phyloP scores from a whole-genome alignment of 2,888 invertebrate genomes.

The Acanthopleura granulata region DNA sequence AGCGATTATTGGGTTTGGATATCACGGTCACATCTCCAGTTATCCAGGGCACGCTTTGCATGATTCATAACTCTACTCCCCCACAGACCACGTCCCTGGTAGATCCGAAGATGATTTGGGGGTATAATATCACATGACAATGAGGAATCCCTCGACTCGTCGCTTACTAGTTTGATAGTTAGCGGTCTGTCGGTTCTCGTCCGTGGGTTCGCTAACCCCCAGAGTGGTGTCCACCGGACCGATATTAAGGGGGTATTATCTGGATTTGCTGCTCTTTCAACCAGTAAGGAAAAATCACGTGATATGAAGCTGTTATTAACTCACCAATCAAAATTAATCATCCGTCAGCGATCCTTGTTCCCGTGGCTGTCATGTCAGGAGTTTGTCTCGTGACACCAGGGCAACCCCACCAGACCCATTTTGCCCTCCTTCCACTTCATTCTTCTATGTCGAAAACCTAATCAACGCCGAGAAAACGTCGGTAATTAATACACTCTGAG shows the following conservation, averaged over 20 bases:
- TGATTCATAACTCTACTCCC: not conserved
- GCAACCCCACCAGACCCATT: not conserved
- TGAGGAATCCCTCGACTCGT: not conserved
- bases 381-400: not conserved
- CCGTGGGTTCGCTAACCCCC: not conserved
- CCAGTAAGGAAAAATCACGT: not conserved
- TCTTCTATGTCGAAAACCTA: not conserved
- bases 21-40: too few relatives aligned
- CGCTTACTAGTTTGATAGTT: too few relatives aligned
- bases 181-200: not conserved
- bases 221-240: not conserved
- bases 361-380: not conserved
- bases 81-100: not conserved
- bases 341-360: not conserved
- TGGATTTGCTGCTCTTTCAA: conserved; percentile 3
- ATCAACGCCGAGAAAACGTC: not conserved
- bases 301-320: conserved; percentile 3
- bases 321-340: conserved; percentile 8
- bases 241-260: conserved; percentile 6
- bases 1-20: too few relatives aligned
- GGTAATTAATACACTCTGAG: not conserved
- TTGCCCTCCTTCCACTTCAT: not conserved
- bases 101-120: not conserved
- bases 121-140: not conserved
- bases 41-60: too few relatives aligned